Percentiles rank a stretch among this genome's conserved stretches.
These are phyloP conservation scores for Syngnathus rostellatus DNA, from an alignment of 2,797 vertebrate genomes.

Conservation along the genomic window DNA sequence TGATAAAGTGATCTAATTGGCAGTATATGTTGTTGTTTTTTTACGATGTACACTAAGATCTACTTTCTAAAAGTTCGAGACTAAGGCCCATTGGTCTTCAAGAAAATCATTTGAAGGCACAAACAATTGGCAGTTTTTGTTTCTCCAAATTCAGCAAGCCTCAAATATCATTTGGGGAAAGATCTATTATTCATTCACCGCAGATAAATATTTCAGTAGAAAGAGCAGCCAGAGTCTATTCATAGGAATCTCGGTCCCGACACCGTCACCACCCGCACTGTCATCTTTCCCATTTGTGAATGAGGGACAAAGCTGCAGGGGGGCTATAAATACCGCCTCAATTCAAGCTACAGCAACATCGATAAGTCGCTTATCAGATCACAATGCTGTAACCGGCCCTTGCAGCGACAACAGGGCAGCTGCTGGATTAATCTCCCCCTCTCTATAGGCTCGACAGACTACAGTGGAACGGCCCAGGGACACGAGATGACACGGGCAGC, in stretches of 20 bases:
- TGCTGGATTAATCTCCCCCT: constrained; percentile 53
- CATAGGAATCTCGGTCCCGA: constrained; percentile 27
- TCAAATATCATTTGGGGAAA: constrained; percentile 38
- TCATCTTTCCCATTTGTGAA: constrained; percentile 39
- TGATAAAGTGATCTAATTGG: neutral
- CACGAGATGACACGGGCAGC: constrained; percentile 39
- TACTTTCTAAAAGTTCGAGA: neutral
- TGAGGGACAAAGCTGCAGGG: constrained; percentile 13
- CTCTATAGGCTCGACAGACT: constrained; percentile 49
- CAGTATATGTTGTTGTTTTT: neutral
- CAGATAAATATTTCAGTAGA: constrained; percentile 62
- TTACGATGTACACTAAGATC: neutral
- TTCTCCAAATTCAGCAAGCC: constrained; percentile 21
- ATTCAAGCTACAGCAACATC: constrained; percentile 46
- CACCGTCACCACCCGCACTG: neutral
- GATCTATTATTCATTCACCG: constrained; percentile 58
- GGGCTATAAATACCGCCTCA: constrained; percentile 38
- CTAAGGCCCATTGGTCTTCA: too few species aligned
- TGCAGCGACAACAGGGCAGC: constrained; percentile 52
- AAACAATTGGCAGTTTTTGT: constrained; percentile 17
- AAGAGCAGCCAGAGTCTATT: constrained; percentile 46
- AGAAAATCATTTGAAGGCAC: constrained; percentile 4
- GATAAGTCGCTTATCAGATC: constrained; percentile 60
- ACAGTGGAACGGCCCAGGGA: constrained; percentile 31
- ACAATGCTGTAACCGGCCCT: constrained; percentile 48